Evolutionary conservation across 2,797 vertebrate species (phyloP), one percentile per base, ranked within the genome.

Genomic region (Leucoraja ocellata): DNA sequence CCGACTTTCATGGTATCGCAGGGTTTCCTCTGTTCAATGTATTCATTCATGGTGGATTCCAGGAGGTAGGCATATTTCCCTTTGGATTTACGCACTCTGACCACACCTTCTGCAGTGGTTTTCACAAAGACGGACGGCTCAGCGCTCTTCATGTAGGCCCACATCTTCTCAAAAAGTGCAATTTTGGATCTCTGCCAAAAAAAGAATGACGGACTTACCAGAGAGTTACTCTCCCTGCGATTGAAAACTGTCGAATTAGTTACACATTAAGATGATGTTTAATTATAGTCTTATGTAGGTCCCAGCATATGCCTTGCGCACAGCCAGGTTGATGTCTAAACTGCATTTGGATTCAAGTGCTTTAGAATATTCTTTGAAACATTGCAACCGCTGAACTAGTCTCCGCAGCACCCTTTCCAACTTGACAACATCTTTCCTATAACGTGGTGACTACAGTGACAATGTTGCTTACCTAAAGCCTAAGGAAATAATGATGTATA

Each of bases 1-100:
- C 99, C 99, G 94, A 99, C 99, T 97, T 99, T 99, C 99, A 99
- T 99, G 97, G 99, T 99, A 96, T 99, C 99, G 73, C 99, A 99
- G 91, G 99, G 99, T 94, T 99, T 99, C 93, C 99, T 97, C 96
- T 99, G 99, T 95, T 99, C 99, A 94, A 99, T 99, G 97, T 99
- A 99, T 96, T 99, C 99, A 25, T 99, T 99, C 99, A 99, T 99
- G 93, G 99, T 99, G 95, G 99, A 99, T 96, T 99, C 98, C 96
- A 99, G 97, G 96, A 99, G 97, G 96, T 99, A 99, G 94, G 99
- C 99, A 21, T 99, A 99, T 96, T 99, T 99, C 95, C 99, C 99
- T 96, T 99, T 99, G 94, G 99, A 99, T 96, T 99, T 99, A 93
- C 99, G 98, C 93, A 99, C 99, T 94, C 99, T 96, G 95, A 98